Percentiles rank a stretch among this genome's conserved stretches.
Conservation (phyloP, 2,113 vertebrate species). For the Epinephelus moara region DNA sequence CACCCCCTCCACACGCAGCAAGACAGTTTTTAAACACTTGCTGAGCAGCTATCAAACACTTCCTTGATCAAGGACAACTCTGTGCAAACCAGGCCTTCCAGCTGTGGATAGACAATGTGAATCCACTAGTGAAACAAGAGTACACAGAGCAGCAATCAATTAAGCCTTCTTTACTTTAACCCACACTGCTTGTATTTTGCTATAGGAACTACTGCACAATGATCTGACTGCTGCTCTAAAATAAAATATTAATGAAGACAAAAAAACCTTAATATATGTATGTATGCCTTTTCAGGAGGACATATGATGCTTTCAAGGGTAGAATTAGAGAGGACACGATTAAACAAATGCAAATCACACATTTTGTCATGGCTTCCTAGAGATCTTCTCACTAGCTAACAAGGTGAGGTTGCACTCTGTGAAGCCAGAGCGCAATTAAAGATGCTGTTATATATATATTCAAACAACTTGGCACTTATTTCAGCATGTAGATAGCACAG, state of each 20-base stretch:
- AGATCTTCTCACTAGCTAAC: not conserved
- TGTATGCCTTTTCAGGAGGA: not conserved
- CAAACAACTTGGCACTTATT: not conserved
- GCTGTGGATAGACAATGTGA: slow-evolving; percentile 47
- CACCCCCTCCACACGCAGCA: slow-evolving; percentile 22
- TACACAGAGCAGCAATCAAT: slow-evolving; percentile 46
- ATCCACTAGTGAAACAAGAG: slow-evolving; percentile 40
- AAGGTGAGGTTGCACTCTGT: slow-evolving; percentile 23
- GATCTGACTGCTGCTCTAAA: not conserved
- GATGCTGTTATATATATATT: slow-evolving; percentile 14
- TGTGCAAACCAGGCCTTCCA: slow-evolving; percentile 46
- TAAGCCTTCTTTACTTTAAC: slow-evolving; percentile 22
- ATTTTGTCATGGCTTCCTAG: not conserved
- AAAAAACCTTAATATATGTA: not conserved
- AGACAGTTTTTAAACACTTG: slow-evolving; percentile 42
- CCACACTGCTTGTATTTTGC: slow-evolving; percentile 7
- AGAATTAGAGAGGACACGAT: not conserved
- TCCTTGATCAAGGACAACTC: slow-evolving; percentile 52
- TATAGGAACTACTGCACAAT: not conserved
- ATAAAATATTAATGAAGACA: not conserved
- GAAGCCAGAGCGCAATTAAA: slow-evolving; percentile 12
- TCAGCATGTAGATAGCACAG: not conserved
- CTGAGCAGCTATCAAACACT: slow-evolving; percentile 57
- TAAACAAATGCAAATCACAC: slow-evolving; percentile 20
- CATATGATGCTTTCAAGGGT: not conserved